Evolutionary conservation across 2,113 vertebrate genomes (phyloP), one percentile per base, ranked within the genome.

Genomic region (Phyllopteryx taeniolatus): DNA sequence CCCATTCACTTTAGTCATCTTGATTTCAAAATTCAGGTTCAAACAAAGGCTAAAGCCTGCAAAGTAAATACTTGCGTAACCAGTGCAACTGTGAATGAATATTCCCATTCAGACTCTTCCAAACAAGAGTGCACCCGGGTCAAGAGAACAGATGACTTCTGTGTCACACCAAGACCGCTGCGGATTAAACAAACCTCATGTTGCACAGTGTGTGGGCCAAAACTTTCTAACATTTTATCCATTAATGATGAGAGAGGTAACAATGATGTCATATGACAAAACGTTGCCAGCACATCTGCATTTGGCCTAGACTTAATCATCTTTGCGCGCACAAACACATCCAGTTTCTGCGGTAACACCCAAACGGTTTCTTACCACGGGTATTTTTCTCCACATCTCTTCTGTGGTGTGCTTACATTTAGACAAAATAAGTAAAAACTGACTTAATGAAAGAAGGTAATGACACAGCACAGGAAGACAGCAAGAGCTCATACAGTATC

Each of bases 221-320:
- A 65, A 8, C 42, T 22, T n/a, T 22, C 42, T 43, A 6, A 22
- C 42, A 43, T 22, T 13, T 12, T 7, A 42, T 72, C 64, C 68
- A 78, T 67, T 79, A 74, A 82, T 69, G 67, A 81, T 74, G 68
- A 75, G 64, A 77, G 65, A 60, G 72, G 74, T 79, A 85, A 86
- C 75, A 81, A 67, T 87, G 83, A 90, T 77, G 77, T 89, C 87
- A 88, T 87, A 73, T 71, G 72, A 65, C 67, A 78, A 79, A 82
- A 53, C 71, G 64, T 57, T 61, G 53, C 76, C 72, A 72, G 57
- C 78, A 87, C 79, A 81, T 89, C 75, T 85, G 83, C 72, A 62
- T 70, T 83, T 79, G 42, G 66, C 67, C 27, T 73, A 60, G 68
- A 74, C 65, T 56, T 46, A 61, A 79, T 82, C 74, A 74, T 75